Evolutionary conservation across 2,113 vertebrate genomes (phyloP).

Genomic region (Neodon shergylaensis): DNA sequence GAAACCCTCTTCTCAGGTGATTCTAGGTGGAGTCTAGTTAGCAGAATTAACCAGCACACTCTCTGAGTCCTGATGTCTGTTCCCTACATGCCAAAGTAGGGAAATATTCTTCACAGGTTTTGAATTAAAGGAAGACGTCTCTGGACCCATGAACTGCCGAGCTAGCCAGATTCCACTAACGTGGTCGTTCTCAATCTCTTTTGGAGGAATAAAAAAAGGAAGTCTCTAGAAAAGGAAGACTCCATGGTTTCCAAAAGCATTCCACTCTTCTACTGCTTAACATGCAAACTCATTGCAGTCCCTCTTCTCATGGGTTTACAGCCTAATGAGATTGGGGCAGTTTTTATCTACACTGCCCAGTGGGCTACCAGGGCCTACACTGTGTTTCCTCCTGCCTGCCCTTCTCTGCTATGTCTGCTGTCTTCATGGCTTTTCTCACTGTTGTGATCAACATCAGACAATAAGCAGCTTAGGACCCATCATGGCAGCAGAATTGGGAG

Average conservation of each 20-base stretch:
- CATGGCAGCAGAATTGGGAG: background rate
- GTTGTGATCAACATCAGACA: background rate
- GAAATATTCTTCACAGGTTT: background rate
- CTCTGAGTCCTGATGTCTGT: background rate
- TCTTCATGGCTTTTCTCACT: background rate
- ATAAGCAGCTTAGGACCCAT: background rate
- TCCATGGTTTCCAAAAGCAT: background rate
- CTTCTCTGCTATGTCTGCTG: background rate
- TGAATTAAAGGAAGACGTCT: background rate
- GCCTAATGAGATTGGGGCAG: background rate
- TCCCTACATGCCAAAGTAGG: background rate
- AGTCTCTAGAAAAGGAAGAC: background rate
- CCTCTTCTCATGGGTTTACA: background rate
- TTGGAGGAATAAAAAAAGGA: background rate
- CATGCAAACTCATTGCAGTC: background rate
- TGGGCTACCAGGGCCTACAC: no score
- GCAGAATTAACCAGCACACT: background rate
- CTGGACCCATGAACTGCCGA: background rate
- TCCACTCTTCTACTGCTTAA: background rate
- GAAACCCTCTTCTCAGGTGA: background rate
- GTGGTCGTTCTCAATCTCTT: background rate
- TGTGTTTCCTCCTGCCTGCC: background rate
- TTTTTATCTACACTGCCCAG: background rate
- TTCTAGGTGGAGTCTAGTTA: background rate
- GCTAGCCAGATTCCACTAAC: fast-evolving